phyloP scores from a whole-genome alignment of 92 coral and sea anemone genomes.

The Phenganax subtilis region DNA sequence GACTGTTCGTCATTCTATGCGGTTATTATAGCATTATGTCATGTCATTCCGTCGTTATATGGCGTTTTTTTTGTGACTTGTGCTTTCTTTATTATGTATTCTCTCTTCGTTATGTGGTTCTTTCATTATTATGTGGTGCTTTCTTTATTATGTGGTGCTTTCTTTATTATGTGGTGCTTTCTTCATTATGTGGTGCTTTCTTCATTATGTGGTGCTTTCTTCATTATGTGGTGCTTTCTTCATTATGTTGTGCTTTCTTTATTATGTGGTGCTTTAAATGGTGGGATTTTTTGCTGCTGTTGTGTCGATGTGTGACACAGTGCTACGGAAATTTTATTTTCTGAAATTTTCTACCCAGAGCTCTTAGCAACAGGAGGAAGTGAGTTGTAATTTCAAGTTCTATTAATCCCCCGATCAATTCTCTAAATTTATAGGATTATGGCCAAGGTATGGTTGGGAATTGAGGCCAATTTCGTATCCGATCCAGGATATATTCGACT shows the following conservation, averaged over 20 bases:
- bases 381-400: neutral
- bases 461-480: too few species aligned
- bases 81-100: slow-evolving; percentile 9
- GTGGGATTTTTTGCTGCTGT: neutral
- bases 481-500: too few species aligned
- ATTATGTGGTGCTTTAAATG: neutral
- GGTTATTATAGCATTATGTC: slow-evolving; percentile 12
- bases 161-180: neutral
- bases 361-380: too few species aligned
- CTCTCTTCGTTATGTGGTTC: neutral
- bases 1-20: neutral
- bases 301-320: neutral
- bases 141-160: neutral
- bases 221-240: neutral
- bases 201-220: neutral
- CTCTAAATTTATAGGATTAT: too few species aligned
- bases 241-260: neutral
- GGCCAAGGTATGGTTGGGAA: too few species aligned
- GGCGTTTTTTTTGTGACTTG: too few species aligned
- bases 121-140: neutral
- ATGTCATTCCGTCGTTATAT: slow-evolving; percentile 4
- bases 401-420: neutral
- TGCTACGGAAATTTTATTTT: too few species aligned
- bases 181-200: neutral
- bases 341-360: too few species aligned